phyloP scores from a whole-genome alignment of 1,140 invertebrate species.

The Drosophila bifasciata region DNA sequence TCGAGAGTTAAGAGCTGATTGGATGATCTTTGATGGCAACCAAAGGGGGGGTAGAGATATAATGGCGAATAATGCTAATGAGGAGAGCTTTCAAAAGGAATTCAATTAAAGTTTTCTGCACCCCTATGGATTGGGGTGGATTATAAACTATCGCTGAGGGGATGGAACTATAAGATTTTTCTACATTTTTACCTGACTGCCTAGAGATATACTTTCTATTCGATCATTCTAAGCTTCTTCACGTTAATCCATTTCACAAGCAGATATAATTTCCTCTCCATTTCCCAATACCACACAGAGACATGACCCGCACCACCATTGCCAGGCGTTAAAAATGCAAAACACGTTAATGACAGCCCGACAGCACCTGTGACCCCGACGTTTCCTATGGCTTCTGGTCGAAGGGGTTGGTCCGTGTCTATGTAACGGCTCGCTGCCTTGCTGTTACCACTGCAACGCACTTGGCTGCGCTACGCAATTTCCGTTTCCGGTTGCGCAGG shows the following conservation, averaged over 20 bases:
- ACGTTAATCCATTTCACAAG: slow-evolving; percentile 39
- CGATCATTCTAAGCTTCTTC: slow-evolving; percentile 17
- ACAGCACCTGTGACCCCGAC: slow-evolving; percentile 36
- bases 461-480: slow-evolving; percentile 73
- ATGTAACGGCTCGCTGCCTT: slow-evolving; percentile 42
- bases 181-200: too few relatives aligned
- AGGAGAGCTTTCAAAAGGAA: slow-evolving; percentile 5
- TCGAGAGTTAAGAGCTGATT: slow-evolving; percentile 42
- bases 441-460: slow-evolving; percentile 62
- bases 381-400: background rate
- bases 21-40: slow-evolving; percentile 61
- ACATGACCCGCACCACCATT: slow-evolving; percentile 25
- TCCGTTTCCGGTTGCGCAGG: slow-evolving; percentile 74
- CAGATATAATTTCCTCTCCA: slow-evolving; percentile 45
- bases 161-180: background rate
- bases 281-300: slow-evolving; percentile 34
- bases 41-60: slow-evolving; percentile 4
- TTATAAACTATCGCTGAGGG: background rate
- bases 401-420: slow-evolving; percentile 20
- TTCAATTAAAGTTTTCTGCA: slow-evolving; percentile 37
- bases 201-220: too few relatives aligned
- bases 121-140: background rate
- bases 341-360: slow-evolving; percentile 63
- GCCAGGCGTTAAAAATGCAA: slow-evolving; percentile 32
- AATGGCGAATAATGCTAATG: slow-evolving; percentile 44